Percentiles rank a stretch among this genome's conserved stretches.
phyloP scores from a whole-genome alignment of 2,797 vertebrate species.

The Natrix natrix region DNA sequence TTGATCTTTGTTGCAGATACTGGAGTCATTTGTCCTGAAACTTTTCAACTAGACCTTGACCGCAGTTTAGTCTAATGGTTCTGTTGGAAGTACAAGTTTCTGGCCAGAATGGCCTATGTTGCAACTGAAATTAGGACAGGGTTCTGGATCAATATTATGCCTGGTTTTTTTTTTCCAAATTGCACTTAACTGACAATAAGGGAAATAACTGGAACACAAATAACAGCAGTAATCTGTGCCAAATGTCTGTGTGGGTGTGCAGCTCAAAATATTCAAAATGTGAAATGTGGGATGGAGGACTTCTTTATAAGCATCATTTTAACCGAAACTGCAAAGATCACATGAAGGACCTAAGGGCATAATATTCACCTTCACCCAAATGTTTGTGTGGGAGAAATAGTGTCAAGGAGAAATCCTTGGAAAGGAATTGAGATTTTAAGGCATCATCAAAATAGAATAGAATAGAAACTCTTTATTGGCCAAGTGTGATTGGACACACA shows the following conservation, averaged over 20 bases:
- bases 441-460: neutral
- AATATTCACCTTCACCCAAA: neutral
- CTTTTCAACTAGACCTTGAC: neutral
- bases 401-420: neutral
- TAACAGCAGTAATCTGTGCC: neutral
- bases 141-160: neutral
- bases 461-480: too few species aligned
- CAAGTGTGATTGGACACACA: too few species aligned
- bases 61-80: neutral
- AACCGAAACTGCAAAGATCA: neutral
- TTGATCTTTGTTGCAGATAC: neutral
- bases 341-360: neutral
- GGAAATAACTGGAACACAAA: neutral
- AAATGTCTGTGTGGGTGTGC: neutral
- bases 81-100: neutral
- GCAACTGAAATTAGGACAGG: neutral
- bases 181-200: neutral
- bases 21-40: neutral
- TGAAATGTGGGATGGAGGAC: neutral
- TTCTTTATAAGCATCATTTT: neutral
- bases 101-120: neutral
- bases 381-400: neutral
- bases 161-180: neutral
- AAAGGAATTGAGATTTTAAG: neutral
- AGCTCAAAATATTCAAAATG: neutral